Percentiles rank a stretch among this genome's conserved stretches.
phyloP scores from a whole-genome alignment of 2,888 invertebrate species.

The Drosophila buzzatii region DNA sequence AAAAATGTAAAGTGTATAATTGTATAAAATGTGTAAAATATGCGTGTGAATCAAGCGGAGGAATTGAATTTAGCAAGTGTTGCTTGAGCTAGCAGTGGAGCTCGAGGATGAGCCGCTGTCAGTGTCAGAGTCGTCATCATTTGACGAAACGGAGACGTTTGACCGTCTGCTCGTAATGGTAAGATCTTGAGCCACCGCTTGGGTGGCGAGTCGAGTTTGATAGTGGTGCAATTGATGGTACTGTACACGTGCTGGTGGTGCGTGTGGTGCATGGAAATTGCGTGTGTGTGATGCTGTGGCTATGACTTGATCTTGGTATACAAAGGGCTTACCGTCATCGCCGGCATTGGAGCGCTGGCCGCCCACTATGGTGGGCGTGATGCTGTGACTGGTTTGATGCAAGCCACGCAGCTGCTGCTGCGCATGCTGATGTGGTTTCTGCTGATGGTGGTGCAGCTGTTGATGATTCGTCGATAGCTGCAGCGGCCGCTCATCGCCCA shows the following conservation, averaged over 20 bases:
- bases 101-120: constrained; percentile 40
- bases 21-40: constrained; percentile 28
- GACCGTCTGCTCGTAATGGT: constrained; percentile 48
- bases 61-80: constrained; percentile 7
- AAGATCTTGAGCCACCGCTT: constrained; percentile 71
- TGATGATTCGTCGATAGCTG: constrained; percentile 70
- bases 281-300: constrained; percentile 21
- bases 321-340: constrained; percentile 73
- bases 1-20: constrained; percentile 25
- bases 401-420: constrained; percentile 34
- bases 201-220: constrained; percentile 57
- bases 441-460: constrained; percentile 48
- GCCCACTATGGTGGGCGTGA: constrained; percentile 64
- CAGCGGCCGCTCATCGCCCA: constrained; percentile 86
- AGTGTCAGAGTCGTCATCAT: constrained; percentile 41
- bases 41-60: constrained; percentile 24
- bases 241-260: constrained; percentile 44
- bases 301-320: constrained; percentile 59
- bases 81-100: constrained; percentile 22
- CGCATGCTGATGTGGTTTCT: constrained; percentile 39
- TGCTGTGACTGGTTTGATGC: constrained; percentile 48
- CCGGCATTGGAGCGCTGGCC: constrained; percentile 57
- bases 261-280: constrained; percentile 28
- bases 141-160: constrained; percentile 21
- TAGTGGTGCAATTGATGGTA: constrained; percentile 35